Evolutionary conservation across 2,797 vertebrate genomes (phyloP).

Genomic region (Lepidocolaptes lacrymiger): DNA sequence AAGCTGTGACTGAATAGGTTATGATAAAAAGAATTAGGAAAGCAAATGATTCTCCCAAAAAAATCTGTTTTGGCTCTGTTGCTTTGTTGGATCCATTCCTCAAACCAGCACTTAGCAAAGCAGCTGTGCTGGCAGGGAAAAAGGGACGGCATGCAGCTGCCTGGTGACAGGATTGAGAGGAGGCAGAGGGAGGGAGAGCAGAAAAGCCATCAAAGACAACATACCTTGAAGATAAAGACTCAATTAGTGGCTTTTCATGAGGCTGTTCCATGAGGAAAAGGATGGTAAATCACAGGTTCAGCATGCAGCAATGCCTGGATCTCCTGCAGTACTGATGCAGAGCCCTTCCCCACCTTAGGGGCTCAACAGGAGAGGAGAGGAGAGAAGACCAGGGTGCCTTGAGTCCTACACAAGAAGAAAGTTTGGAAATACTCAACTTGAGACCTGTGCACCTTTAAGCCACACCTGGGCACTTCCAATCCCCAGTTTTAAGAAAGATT

Average conservation of each 20-base stretch:
- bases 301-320: background rate
- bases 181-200: background rate
- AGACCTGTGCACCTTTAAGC: background rate
- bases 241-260: background rate
- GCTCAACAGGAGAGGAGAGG: background rate
- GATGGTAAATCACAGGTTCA: background rate
- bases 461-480: background rate
- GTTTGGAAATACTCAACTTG: background rate
- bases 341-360: background rate
- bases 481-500: background rate
- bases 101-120: background rate
- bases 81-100: background rate
- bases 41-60: background rate
- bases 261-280: background rate
- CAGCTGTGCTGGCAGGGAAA: conserved; percentile 18
- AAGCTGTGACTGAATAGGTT: background rate
- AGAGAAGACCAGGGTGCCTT: background rate
- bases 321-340: fast-evolving
- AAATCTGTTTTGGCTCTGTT: background rate
- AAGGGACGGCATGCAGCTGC: background rate
- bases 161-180: background rate
- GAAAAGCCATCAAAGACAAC: background rate
- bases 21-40: background rate
- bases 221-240: background rate
- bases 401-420: background rate